Conservation (phyloP, 2,113 vertebrate species). For the Poecile atricapillus region DNA sequence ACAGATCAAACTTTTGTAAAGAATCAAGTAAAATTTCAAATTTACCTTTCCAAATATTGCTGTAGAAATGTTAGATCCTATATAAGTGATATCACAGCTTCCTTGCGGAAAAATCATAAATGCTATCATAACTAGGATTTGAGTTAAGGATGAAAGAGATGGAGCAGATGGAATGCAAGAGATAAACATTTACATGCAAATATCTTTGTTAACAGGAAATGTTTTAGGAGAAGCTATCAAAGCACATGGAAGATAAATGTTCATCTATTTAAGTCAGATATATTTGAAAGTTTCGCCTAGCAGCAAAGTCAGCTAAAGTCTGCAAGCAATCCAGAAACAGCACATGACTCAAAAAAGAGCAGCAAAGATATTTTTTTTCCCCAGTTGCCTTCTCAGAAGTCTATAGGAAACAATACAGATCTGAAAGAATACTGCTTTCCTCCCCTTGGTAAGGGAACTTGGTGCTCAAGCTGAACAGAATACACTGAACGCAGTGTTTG, state of each 20-base stretch:
- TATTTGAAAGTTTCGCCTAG: background rate
- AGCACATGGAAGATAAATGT: background rate
- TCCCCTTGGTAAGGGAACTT: background rate
- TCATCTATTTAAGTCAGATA: background rate
- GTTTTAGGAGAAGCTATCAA: constrained; percentile 1
- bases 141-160: constrained; percentile 17
- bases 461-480: background rate
- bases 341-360: background rate
- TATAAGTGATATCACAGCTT: background rate
- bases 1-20: background rate
- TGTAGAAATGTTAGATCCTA: background rate
- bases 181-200: constrained; percentile 38
- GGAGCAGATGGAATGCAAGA: constrained; percentile 9
- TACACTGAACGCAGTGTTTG: background rate
- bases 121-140: background rate
- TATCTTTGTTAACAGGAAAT: constrained; percentile 15
- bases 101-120: background rate
- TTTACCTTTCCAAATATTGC: background rate
- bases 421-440: background rate
- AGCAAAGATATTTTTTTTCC: background rate
- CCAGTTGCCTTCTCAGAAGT: background rate
- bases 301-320: background rate
- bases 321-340: background rate
- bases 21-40: background rate
- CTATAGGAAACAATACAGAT: background rate